Base-by-base conservation (phyloP, 1,140 invertebrate genomes). In the Orchesella cincta region DNA sequence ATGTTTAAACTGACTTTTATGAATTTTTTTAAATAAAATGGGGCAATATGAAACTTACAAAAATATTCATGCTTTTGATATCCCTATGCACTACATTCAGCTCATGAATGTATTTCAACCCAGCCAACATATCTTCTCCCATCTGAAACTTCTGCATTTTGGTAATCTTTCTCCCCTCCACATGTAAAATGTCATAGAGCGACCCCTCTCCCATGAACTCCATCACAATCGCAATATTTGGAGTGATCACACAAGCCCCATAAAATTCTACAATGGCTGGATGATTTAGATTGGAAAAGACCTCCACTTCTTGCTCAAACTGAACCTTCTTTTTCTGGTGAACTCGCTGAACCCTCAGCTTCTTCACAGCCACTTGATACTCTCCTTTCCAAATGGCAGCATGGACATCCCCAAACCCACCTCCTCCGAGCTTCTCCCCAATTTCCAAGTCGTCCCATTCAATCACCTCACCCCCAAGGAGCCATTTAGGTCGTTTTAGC, bases 351-450 rank as follows among this genome's bases (percentile, higher is more conserved):
- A 64, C 57, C 29, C 57, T 5, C 29, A 64, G 29, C 29, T 64
- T 64, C 57, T 64, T 64, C n/a, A 64, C 29, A 12, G 57, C 57
- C n/a, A 64, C 29, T 26, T 64, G 57, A 64, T 12, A 64, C n/a
- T 64, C 29, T 12, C 29, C 29, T 23, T 64, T 64, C 57, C 57
- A 64, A 26, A 64, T 64, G 5, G n/a, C 57, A 5, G 23, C 57
- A 31, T 26, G 29, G n/a, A 64, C 57, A 64, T 64, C 57, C 12
- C 57, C 57, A 23, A 64, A 64, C 12, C 57, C 57, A 64, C 57
- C 57, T 5, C 12, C 8, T 23, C 57, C 57, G 5, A 64, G 57
- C 23, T 64, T 64, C 57, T 64, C 57, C n/a, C 57, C 57, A 8
- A 64, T 26, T 26, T 64, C 57, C n/a, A 64, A 26, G 23, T 64